A percentile compares a stretch with the other conserved stretches of the same genome.
Conservation (phyloP, 2,113 vertebrate species). For the Corynorhinus townsendii region DNA sequence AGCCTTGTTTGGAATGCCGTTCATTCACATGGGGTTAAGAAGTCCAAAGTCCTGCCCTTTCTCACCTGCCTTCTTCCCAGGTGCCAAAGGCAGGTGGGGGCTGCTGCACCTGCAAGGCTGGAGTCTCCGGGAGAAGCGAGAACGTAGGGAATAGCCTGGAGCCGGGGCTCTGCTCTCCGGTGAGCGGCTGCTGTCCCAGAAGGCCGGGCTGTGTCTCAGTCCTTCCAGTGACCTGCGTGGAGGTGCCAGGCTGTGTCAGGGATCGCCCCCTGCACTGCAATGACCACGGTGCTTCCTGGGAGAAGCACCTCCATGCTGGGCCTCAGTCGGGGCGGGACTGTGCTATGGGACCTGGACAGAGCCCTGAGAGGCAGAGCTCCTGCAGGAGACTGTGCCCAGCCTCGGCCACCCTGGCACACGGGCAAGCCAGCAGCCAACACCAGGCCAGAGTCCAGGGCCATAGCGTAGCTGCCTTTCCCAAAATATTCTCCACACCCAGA, state of each 20-base stretch:
- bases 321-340: accelerated
- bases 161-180: accelerated
- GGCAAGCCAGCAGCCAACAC: no score
- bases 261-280: background rate
- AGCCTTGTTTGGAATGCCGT: slow-evolving; percentile 59
- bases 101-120: accelerated
- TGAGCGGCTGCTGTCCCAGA: background rate
- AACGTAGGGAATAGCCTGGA: accelerated
- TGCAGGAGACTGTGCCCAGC: background rate
- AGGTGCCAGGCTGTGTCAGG: background rate
- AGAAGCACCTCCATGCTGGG: accelerated
- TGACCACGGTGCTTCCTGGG: background rate
- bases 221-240: background rate
- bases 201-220: background rate
- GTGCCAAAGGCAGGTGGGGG: accelerated
- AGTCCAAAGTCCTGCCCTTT: background rate
- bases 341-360: background rate
- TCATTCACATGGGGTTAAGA: background rate
- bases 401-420: background rate
- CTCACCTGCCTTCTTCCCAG: background rate
- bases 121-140: background rate
- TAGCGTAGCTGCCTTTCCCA: background rate
- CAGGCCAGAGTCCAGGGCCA: background rate
- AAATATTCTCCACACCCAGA: background rate
- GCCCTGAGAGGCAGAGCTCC: accelerated